Evolutionary conservation across 2,797 vertebrate genomes (phyloP).

Genomic region (Microtus obscurus): DNA sequence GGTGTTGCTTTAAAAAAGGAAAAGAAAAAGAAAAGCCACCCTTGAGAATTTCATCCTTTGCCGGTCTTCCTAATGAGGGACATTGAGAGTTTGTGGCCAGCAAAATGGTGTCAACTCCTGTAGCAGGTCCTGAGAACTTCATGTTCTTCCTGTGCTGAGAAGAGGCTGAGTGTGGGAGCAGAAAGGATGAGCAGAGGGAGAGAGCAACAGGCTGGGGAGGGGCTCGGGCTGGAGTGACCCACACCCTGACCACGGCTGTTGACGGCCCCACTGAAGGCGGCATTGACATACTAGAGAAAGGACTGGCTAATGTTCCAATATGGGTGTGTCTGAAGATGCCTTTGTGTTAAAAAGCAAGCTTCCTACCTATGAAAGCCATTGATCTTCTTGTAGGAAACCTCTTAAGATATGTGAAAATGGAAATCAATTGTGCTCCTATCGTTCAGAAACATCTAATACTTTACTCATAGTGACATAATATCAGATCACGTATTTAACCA

Average conservation of each 20-base stretch:
- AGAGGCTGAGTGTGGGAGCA: background rate
- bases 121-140: background rate
- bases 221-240: background rate
- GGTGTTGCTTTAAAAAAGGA: background rate
- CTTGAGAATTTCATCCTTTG: conserved; percentile 5
- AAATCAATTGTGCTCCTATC: background rate
- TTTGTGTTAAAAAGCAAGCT: background rate
- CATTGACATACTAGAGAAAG: background rate
- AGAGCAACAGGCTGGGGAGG: background rate
- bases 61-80: background rate
- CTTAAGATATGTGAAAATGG: background rate
- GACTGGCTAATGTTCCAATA: background rate
- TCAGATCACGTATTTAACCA: background rate
- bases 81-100: background rate
- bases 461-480: background rate
- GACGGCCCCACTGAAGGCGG: background rate
- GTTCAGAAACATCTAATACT: background rate
- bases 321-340: background rate
- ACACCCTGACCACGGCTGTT: background rate
- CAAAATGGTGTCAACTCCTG: background rate
- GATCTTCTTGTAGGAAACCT: background rate
- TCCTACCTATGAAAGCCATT: background rate
- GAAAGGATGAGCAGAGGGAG: background rate
- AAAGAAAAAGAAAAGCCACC: background rate
- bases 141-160: background rate